Evolutionary conservation across 2,888 invertebrate species (phyloP).

Genomic region (Tiphia femorata): DNA sequence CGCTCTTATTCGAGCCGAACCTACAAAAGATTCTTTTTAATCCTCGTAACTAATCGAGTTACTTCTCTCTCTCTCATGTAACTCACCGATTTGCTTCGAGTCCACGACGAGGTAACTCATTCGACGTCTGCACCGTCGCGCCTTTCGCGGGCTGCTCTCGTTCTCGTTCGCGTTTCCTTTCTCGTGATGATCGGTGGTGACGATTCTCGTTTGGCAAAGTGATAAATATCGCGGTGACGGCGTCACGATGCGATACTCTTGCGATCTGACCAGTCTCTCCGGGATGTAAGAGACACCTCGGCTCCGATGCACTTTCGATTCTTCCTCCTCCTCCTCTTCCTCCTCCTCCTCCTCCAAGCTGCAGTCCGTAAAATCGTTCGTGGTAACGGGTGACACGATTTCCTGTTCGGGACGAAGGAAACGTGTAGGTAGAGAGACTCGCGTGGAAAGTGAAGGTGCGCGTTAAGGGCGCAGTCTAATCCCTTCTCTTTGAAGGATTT

Average conservation of each 20-base stretch:
- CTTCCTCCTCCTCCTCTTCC: constrained; percentile 14
- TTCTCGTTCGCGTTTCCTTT: too few species aligned
- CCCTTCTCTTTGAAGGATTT: too few species aligned
- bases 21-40: constrained; percentile 17
- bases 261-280: constrained; percentile 56
- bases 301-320: constrained; percentile 2
- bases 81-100: constrained; percentile 32
- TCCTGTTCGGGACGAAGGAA: too few species aligned
- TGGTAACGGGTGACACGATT: too few species aligned
- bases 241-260: constrained; percentile 57
- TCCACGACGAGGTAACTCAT: constrained; percentile 33
- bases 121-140: constrained; percentile 22
- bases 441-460: too few species aligned
- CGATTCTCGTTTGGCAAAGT: constrained; percentile 24
- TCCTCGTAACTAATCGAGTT: not conserved
- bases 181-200: too few species aligned
- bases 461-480: too few species aligned
- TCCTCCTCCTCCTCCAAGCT: too few species aligned
- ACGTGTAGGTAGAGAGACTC: too few species aligned
- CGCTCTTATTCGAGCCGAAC: constrained; percentile 36
- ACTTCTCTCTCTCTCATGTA: not conserved
- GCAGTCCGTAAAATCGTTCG: too few species aligned
- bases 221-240: constrained; percentile 47
- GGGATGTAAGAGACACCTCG: constrained; percentile 56
- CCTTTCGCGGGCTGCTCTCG: constrained; percentile 21